Evolutionary conservation across 2,113 vertebrate species (phyloP).

Genomic region (Oreochromis spilurus): DNA sequence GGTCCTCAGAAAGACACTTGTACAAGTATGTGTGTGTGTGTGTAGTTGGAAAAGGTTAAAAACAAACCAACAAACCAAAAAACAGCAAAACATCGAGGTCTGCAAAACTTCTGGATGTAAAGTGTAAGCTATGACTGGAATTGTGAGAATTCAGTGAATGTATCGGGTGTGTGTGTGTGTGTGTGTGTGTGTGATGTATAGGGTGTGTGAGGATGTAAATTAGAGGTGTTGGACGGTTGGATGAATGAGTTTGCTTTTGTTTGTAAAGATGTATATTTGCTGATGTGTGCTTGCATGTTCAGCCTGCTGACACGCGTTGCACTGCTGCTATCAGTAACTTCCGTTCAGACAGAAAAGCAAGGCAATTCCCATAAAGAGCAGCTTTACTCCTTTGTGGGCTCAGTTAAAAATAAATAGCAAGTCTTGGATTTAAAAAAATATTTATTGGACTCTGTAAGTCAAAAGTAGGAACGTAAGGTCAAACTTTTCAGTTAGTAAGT

Average conservation of each 20-base stretch:
- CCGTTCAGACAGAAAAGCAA: neutral
- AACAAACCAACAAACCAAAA: neutral
- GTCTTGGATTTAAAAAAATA: neutral
- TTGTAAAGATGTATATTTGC: neutral
- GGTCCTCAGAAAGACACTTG: neutral
- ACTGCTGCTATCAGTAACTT: conserved; percentile 12
- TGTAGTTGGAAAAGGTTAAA: neutral
- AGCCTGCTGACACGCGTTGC: neutral
- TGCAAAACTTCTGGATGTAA: neutral
- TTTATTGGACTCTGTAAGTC: neutral
- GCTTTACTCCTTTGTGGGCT: neutral
- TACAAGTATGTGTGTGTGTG: neutral
- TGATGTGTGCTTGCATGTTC: neutral
- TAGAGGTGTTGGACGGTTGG: neutral
- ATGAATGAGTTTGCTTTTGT: neutral
- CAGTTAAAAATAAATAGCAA: neutral
- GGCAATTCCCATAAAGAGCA: neutral
- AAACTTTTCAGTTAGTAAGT: neutral
- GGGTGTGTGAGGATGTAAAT: neutral
- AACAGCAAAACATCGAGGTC: neutral
- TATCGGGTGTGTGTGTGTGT: neutral
- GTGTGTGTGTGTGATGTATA: neutral
- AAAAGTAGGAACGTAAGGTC: neutral
- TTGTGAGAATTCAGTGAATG: neutral
- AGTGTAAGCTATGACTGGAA: neutral